These are phyloP conservation scores for Corythoichthys intestinalis DNA, from an alignment of 2,113 vertebrate species.

Conservation along the genomic window DNA sequence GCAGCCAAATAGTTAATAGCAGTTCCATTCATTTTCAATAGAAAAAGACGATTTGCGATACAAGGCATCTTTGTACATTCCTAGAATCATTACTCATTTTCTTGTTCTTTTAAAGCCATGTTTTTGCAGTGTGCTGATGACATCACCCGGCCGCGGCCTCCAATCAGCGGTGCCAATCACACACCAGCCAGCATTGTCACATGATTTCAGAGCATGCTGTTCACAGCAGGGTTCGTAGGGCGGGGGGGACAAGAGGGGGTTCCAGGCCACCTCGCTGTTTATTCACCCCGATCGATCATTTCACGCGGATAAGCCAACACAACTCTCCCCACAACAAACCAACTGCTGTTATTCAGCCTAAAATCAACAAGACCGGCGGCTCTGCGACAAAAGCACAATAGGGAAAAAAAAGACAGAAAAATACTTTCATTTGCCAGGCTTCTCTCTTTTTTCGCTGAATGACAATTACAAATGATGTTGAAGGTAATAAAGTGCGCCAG, in stretches of 20 bases:
- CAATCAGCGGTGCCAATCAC: constrained; percentile 58
- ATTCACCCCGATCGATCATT: constrained; percentile 61
- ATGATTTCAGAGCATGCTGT: constrained; percentile 49
- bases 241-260: constrained; percentile 6
- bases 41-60: too few relatives aligned
- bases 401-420: constrained; percentile 1
- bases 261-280: constrained; percentile 58
- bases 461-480: constrained; percentile 11
- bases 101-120: background rate
- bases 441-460: constrained; percentile 17
- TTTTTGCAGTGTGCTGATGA: constrained; percentile 12
- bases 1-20: too few relatives aligned
- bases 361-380: constrained; percentile 39
- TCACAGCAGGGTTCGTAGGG: constrained; percentile 14
- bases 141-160: constrained; percentile 39
- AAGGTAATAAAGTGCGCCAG: constrained; percentile 12
- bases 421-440: constrained; percentile 5
- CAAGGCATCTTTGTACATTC: background rate
- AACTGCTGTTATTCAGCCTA: constrained; percentile 57
- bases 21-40: too few relatives aligned
- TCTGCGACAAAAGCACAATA: constrained; percentile 5
- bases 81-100: background rate
- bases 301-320: constrained; percentile 60
- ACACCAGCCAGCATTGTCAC: constrained; percentile 50
- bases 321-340: constrained; percentile 51